These are phyloP conservation scores for Hipposideros armiger DNA, from an alignment of 2,113 vertebrate genomes.

Conservation along the genomic window DNA sequence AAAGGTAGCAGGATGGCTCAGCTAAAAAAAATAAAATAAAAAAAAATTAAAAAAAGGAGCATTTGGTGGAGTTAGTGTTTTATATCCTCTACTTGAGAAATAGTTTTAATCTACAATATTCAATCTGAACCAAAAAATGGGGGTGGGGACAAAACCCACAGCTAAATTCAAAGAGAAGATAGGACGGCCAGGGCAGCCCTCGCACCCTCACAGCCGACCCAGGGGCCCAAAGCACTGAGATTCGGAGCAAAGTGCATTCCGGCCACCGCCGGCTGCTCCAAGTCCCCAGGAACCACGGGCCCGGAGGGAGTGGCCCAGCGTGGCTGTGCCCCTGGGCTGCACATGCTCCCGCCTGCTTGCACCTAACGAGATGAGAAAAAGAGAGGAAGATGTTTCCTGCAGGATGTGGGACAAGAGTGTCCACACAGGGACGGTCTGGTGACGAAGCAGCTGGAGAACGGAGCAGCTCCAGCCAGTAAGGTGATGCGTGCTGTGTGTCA, in stretches of 20 bases:
- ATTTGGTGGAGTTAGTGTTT: conserved; percentile 86
- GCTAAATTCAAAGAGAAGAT: neutral
- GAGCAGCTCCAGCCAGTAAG: neutral
- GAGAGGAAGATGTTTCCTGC: neutral
- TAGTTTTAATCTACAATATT: conserved; percentile 78
- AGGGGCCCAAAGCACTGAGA: no score
- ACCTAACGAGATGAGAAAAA: neutral
- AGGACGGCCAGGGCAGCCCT: no score
- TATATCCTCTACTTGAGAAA: conserved; percentile 84
- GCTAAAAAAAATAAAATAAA: no score
- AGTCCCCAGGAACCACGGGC: neutral
- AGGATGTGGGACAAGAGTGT: neutral
- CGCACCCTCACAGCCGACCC: fast-evolving
- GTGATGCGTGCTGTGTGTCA: fast-evolving
- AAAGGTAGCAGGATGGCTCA: no score
- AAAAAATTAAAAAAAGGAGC: conserved; percentile 74
- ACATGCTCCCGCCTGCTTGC: no score
- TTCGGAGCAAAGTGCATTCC: no score
- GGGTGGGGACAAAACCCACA: neutral
- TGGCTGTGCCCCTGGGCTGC: neutral
- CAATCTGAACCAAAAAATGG: conserved; percentile 63
- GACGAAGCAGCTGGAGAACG: neutral
- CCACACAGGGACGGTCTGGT: neutral
- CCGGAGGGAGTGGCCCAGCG: neutral
- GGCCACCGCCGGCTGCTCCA: fast-evolving